These are phyloP conservation scores for Fabriciana adippe DNA, from an alignment of 2,888 invertebrate species.

Conservation along the genomic window DNA sequence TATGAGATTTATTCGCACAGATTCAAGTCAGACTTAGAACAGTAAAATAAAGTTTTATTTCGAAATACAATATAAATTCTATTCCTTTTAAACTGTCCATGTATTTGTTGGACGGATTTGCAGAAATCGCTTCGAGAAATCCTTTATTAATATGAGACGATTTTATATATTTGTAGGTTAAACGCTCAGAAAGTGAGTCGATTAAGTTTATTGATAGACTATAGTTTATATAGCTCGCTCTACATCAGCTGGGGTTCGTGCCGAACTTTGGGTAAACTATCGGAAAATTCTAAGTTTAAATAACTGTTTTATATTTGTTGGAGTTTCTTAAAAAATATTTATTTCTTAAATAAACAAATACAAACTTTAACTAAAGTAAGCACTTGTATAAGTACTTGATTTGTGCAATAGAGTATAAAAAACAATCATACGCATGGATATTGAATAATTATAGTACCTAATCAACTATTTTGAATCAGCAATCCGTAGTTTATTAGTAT, in stretches of 20 bases:
- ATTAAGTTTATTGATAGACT: conserved; percentile 14
- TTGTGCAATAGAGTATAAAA: too few species aligned
- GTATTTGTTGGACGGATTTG: conserved; percentile 21
- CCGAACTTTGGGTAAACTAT: background rate
- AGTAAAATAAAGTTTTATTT: conserved; percentile 13
- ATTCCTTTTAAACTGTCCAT: conserved; percentile 22
- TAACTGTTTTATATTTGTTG: background rate
- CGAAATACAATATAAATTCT: conserved; percentile 23
- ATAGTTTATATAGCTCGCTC: background rate
- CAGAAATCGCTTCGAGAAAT: conserved; percentile 15
- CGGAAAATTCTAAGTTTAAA: background rate
- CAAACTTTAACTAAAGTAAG: too few species aligned
- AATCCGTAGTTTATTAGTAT: conserved; percentile 2
- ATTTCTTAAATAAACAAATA: too few species aligned
- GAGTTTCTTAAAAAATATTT: background rate
- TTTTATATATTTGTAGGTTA: conserved; percentile 16
- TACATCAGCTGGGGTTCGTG: conserved; percentile 13
- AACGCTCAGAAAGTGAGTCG: conserved; percentile 8
- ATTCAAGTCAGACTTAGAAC: conserved; percentile 1
- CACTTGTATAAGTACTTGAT: too few species aligned
- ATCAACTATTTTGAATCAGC: conserved; percentile 10
- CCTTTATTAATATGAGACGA: conserved; percentile 17
- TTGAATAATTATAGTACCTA: too few species aligned
- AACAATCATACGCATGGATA: too few species aligned
- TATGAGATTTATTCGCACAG: conserved; percentile 7